Evolutionary conservation across 2,888 invertebrate genomes (phyloP).

Genomic region (Amiota mariae): DNA sequence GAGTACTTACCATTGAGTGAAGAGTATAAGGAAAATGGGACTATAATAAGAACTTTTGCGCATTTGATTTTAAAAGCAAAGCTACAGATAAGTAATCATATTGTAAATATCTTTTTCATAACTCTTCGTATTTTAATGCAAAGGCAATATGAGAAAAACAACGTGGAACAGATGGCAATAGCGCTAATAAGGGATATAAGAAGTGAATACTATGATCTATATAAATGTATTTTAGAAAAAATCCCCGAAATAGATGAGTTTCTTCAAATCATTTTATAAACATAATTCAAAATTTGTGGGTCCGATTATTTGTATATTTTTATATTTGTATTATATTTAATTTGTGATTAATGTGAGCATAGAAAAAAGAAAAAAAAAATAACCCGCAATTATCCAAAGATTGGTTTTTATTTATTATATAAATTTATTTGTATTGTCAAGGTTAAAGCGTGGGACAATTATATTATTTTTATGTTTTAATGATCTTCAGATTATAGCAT

Average conservation of each 20-base stretch:
- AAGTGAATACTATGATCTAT: constrained; percentile 77
- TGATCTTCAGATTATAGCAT: no score
- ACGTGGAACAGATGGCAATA: constrained; percentile 66
- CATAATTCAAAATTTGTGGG: no score
- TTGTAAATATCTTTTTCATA: constrained; percentile 76
- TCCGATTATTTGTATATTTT: no score
- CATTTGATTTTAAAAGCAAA: constrained; percentile 79
- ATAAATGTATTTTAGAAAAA: constrained; percentile 73
- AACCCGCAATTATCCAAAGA: no score
- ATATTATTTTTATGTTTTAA: no score
- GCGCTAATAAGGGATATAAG: constrained; percentile 76
- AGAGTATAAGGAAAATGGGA: constrained; percentile 83
- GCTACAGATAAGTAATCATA: constrained; percentile 75
- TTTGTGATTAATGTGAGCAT: no score
- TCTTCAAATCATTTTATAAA: no score
- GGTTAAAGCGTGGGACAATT: no score
- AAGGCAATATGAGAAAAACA: constrained; percentile 74
- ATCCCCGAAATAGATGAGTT: constrained; percentile 67
- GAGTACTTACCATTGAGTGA: constrained; percentile 82
- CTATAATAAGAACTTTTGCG: constrained; percentile 80
- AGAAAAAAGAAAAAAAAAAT: no score
- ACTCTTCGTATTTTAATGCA: constrained; percentile 77
- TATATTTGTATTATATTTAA: no score
- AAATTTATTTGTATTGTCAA: no score
- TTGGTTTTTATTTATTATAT: no score